Base-by-base conservation (phyloP, 2,888 invertebrate genomes). In the Petrophora chlorosata region DNA sequence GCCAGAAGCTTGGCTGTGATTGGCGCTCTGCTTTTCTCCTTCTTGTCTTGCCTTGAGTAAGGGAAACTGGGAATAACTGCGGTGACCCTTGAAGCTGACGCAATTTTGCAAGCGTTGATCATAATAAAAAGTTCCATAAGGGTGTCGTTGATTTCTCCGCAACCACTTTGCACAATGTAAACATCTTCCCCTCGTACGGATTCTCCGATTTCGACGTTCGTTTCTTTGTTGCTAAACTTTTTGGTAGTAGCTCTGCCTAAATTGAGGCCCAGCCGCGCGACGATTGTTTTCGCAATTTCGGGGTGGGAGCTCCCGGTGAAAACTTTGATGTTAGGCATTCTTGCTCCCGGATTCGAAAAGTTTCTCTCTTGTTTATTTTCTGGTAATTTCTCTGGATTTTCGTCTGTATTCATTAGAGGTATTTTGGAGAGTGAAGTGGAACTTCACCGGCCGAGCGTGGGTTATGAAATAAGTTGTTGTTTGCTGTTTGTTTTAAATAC, bases 271-370 rank as follows among this genome's bases (percentile, higher is more conserved):
- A 99, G 94, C 63, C 99, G 93, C 77, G 97, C 95, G 62, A 97
- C 97, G 69, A 99, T 98, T 79, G 96, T 94, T 79, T 97, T 96
- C n/a, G 98, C 98, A 62, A 99, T 92, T 79, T 99, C 99, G 34
- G 97, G 96, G 90, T 99, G 99, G 49, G 99, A 99, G 59, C 97
- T 97, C 56, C 99, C 99, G 75, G 97, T 97, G 90, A 99, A 99
- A 65, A 99, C 96, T 93, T 99, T 99, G 73, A 99, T 99, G 90
- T 99, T 99, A 72, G 99, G 99, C 99, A 99, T 99, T 92, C 92
- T 90, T 43, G 79, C 70, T 53, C 77, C 73, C 42, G 78, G 79
- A 45, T 78, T 72, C 10, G 63, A 68, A 46, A 79, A 72, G 35
- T 63, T 63, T 44, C 43, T 64, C 51, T 64, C 61, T 35, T 57